Conservation (phyloP, 2,888 invertebrate species). For the Pterobdella sp. region DNA sequence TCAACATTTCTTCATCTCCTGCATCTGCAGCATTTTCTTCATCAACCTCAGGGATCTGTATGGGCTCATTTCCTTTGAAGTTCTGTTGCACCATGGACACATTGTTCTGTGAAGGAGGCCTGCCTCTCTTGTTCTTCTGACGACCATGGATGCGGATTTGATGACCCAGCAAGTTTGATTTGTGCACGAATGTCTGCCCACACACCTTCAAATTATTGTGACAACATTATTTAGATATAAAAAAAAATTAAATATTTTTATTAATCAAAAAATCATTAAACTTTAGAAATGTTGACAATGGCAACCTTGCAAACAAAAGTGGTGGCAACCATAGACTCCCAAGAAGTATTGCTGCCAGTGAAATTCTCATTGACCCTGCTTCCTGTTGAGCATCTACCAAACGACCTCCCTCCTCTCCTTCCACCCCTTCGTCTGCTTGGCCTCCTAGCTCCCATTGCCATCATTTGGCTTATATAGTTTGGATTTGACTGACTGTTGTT, state of each 20-base stretch:
- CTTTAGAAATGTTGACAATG: neutral
- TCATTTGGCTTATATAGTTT: neutral
- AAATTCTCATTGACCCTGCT: neutral
- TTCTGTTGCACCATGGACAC: neutral
- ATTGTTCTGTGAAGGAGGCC: constrained; percentile 25
- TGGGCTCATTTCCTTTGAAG: too few species aligned
- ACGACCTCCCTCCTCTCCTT: constrained; percentile 13
- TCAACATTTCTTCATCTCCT: too few species aligned
- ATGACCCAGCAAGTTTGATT: constrained; percentile 25
- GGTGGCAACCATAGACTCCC: constrained; percentile 25
- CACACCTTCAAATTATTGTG: too few species aligned
- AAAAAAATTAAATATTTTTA: neutral
- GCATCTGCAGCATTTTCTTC: neutral
- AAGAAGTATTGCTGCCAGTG: constrained; percentile 7
- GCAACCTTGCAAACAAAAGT: constrained; percentile 26
- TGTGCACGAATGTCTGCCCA: constrained; percentile 29
- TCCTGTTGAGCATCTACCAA: neutral
- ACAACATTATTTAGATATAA: too few species aligned
- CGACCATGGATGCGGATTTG: constrained; percentile 28
- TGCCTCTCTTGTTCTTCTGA: constrained; percentile 28
- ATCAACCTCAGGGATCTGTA: neutral
- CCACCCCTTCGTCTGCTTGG: constrained; percentile 22
- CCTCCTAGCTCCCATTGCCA: constrained; percentile 8
- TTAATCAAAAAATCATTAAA: neutral
- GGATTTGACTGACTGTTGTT: constrained; percentile 6